Base-by-base conservation (phyloP, 2,797 vertebrate genomes). In the Hippopotamyrus pictus region DNA sequence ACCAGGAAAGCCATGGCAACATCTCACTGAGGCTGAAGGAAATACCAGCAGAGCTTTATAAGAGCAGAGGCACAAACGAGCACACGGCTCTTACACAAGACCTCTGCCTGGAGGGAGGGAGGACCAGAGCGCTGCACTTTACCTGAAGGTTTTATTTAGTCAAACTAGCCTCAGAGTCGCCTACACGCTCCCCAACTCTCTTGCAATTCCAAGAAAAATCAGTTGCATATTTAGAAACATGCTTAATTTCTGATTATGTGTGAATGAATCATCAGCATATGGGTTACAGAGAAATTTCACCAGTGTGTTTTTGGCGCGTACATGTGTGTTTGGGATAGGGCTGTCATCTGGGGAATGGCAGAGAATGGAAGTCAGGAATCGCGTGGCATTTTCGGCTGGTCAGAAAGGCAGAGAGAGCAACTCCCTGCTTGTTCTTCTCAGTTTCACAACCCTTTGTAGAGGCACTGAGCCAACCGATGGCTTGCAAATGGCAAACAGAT, bases 261-360 rank as follows among this genome's bases (percentile, higher is more conserved):
- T 87, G 51, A 54, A 87, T 87, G 85, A 87, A 87, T 87, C 85
- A 87, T 44, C 33, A 37, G 33, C 53, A 57, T 87, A 54, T 87
- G 53, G 53, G 29, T 87, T 22, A 14, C 59, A n/a, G 17, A 59
- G 53, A 57, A 33, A 79, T 79, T 79, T 41, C 65, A 6, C 12
- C 65, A 79, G 41, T 6, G 19, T 54, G 51, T 14, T 87, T 87
- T 57, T 57, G 85, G 51, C 37, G 50, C 50, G n/a, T 53, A 51
- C 53, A 51, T 86, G 83, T 0, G 9, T n/a, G 83, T 85, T 53
- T 11, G 22, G 22, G 25, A 86, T 14, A 6, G 50, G 48, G n/a
- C 22, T 29, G n/a, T 86, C 12, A 29, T 53, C 65, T 14, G 65
- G 12, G 51, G 46, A 3, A 14, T 29, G 48, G 46, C 83, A 86